These are phyloP conservation scores for Drosophila rellima DNA, from an alignment of 2,888 invertebrate species.

Conservation along the genomic window DNA sequence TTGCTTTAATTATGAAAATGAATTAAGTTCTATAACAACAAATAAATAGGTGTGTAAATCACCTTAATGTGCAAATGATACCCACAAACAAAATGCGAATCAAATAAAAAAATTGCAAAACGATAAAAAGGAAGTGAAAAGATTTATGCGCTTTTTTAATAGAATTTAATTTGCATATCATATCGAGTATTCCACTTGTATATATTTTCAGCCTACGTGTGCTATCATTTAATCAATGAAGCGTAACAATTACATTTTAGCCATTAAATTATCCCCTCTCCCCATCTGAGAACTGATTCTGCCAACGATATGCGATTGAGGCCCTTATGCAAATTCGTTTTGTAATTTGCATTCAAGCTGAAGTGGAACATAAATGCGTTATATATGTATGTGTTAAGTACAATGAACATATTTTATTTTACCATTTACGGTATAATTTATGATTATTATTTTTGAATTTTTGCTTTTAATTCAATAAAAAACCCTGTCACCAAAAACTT, in stretches of 20 bases:
- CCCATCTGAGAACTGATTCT: slow-evolving; percentile 5
- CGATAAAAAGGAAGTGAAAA: slow-evolving; percentile 20
- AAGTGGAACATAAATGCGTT: slow-evolving; percentile 47
- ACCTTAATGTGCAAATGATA: slow-evolving; percentile 46
- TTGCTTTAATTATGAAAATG: slow-evolving; percentile 47
- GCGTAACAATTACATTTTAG: slow-evolving; percentile 64
- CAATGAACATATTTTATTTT: slow-evolving; percentile 46
- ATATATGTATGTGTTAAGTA: no score
- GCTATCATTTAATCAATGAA: slow-evolving; percentile 65
- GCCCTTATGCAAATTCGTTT: slow-evolving; percentile 64
- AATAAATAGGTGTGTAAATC: slow-evolving; percentile 46
- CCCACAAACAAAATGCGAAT: slow-evolving; percentile 5
- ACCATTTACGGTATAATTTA: slow-evolving; percentile 27
- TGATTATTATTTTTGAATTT: slow-evolving; percentile 28
- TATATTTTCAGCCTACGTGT: slow-evolving; percentile 19
- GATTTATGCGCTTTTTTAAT: slow-evolving; percentile 60
- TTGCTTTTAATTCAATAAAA: slow-evolving; percentile 4
- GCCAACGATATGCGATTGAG: slow-evolving; percentile 21
- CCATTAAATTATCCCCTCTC: slow-evolving; percentile 62
- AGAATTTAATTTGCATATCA: slow-evolving; percentile 70
- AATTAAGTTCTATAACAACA: slow-evolving; percentile 45
- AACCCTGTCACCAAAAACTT: slow-evolving; percentile 21
- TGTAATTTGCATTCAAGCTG: slow-evolving; percentile 54
- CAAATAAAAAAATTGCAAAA: slow-evolving; percentile 5
- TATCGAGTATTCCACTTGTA: slow-evolving; percentile 15